phyloP scores from a whole-genome alignment of 2,113 vertebrate species.

The Theristicus caerulescens region DNA sequence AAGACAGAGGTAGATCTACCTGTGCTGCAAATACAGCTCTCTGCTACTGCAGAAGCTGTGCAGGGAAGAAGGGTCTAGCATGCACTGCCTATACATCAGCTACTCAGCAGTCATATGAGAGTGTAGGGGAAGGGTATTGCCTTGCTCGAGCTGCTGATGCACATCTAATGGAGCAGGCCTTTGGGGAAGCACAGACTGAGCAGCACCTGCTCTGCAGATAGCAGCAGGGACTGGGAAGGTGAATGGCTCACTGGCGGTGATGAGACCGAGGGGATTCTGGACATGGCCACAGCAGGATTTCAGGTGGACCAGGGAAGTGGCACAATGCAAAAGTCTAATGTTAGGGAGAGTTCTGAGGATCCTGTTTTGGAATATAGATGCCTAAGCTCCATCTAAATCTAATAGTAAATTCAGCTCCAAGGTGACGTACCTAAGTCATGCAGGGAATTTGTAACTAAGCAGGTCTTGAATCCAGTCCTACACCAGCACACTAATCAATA shows the following conservation, averaged over 20 bases:
- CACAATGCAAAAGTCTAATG: not conserved
- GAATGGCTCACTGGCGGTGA: accelerated
- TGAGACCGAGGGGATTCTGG: not conserved
- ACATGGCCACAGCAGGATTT: not conserved
- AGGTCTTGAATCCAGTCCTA: not conserved
- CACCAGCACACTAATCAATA: not conserved
- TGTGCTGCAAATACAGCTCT: not conserved
- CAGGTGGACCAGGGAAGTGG: not conserved
- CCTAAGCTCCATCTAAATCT: not conserved
- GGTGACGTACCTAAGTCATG: not conserved
- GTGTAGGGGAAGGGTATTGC: not conserved
- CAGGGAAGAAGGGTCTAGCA: not conserved
- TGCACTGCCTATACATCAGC: not conserved
- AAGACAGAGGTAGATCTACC: not conserved
- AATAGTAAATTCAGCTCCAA: not conserved
- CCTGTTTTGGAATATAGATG: not conserved
- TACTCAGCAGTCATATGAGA: accelerated
- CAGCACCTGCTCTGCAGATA: not conserved
- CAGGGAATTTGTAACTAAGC: not conserved
- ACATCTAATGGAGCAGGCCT: not conserved
- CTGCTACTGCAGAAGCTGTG: not conserved
- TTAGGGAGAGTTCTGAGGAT: not conserved
- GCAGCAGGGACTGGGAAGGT: not conserved
- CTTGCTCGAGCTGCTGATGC: not conserved
- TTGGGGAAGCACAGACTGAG: not conserved